phyloP scores from a whole-genome alignment of 2,113 vertebrate genomes.

The Austrofundulus limnaeus region DNA sequence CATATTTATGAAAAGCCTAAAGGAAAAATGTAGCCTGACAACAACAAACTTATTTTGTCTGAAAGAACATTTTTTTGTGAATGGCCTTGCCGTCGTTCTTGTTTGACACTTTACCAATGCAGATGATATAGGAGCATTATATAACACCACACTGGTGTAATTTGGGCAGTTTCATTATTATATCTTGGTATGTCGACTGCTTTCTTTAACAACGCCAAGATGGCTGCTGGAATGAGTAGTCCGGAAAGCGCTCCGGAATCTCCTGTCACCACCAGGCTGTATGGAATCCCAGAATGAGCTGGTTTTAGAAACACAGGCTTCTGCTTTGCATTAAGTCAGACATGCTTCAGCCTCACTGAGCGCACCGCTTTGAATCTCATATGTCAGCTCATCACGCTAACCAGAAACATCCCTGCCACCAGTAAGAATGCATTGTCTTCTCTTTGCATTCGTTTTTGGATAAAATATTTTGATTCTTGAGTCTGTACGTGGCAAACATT shows the following conservation, averaged over 20 bases:
- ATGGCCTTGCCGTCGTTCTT: too few relatives aligned
- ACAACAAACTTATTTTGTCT: too few relatives aligned
- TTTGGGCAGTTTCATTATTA: too few relatives aligned
- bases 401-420: constrained; percentile 44
- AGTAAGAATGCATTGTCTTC: constrained; percentile 1
- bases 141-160: too few relatives aligned
- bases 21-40: too few relatives aligned
- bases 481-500: not conserved
- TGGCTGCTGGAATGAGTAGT: constrained; percentile 27
- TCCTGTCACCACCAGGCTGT: constrained; percentile 41
- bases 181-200: not conserved
- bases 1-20: too few relatives aligned
- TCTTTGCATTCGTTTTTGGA: constrained; percentile 10
- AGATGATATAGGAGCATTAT: too few relatives aligned
- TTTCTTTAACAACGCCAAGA: constrained; percentile 15
- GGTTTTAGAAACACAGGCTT: constrained; percentile 30
- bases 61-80: too few relatives aligned
- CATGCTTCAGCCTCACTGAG: constrained; percentile 36
- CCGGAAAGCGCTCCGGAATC: constrained; percentile 45
- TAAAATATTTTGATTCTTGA: not conserved
- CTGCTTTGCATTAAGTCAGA: constrained; percentile 67
- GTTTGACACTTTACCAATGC: too few relatives aligned
- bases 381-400: constrained; percentile 55
- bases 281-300: constrained; percentile 44
- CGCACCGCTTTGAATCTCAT: constrained; percentile 42